phyloP scores from a whole-genome alignment of 2,888 invertebrate genomes.

The Drosophila ezoana region DNA sequence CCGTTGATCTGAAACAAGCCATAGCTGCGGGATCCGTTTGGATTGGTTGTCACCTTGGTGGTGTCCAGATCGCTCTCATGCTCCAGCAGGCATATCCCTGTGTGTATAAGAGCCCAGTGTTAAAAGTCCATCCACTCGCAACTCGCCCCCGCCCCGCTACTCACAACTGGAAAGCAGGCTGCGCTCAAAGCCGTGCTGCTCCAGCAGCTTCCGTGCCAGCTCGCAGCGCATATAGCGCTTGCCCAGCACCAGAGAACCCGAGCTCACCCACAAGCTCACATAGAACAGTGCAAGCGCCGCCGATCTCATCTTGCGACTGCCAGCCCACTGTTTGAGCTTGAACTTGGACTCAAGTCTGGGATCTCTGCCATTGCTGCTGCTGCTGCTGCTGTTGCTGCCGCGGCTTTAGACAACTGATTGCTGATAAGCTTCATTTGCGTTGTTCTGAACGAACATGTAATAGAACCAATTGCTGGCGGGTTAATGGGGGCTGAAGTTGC shows the following conservation, averaged over 20 bases:
- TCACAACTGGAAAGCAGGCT: constrained; percentile 81
- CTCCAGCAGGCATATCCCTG: constrained; percentile 85
- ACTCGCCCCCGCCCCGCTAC: constrained; percentile 26
- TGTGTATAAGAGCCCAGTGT: background rate
- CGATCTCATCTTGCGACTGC: constrained; percentile 65
- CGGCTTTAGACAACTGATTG: background rate
- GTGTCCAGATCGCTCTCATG: constrained; percentile 89
- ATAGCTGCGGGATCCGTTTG: constrained; percentile 87
- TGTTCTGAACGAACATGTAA: constrained; percentile 17
- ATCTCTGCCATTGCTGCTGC: constrained; percentile 1
- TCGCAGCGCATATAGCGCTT: constrained; percentile 80
- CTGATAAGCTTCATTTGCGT: constrained; percentile 53
- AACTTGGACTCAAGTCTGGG: constrained; percentile 28
- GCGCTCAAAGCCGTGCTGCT: constrained; percentile 77
- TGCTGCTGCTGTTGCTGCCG: constrained; percentile 3
- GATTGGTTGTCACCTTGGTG: constrained; percentile 86
- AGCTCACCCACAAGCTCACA: constrained; percentile 35
- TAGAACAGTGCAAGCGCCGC: constrained; percentile 32
- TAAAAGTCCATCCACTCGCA: background rate
- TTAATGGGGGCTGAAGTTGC: constrained; percentile 5
- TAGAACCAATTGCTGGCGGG: background rate
- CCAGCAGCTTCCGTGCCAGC: constrained; percentile 73
- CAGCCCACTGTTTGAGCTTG: constrained; percentile 13
- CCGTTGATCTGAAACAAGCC: constrained; percentile 90
- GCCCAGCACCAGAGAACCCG: constrained; percentile 30